Evolutionary conservation across 2,797 vertebrate species (phyloP).

Genomic region (Ceyx erithaca): DNA sequence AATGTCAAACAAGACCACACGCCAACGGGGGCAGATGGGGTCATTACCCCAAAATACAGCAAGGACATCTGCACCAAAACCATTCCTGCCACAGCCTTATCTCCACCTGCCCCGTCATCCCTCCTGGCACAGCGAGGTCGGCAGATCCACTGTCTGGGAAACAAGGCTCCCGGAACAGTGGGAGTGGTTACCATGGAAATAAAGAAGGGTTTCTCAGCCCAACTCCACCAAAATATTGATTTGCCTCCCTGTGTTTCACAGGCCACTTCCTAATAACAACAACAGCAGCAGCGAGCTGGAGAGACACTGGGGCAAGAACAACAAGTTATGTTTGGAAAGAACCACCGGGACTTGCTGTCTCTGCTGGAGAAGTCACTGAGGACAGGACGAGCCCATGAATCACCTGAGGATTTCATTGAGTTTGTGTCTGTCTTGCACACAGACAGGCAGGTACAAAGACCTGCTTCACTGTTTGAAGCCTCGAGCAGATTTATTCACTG

Average conservation of each 20-base stretch:
- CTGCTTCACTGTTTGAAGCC: neutral
- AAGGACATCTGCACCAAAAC: neutral
- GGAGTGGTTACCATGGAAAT: constrained; percentile 82
- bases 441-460: neutral
- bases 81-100: neutral
- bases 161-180: constrained; percentile 56
- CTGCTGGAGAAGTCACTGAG: neutral
- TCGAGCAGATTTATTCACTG: neutral
- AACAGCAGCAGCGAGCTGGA: neutral
- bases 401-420: neutral
- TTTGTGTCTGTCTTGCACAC: neutral
- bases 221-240: constrained; percentile 71
- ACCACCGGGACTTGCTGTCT: neutral
- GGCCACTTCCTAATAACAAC: constrained; percentile 43
- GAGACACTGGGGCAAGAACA: neutral
- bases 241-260: constrained; percentile 44
- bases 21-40: accelerated
- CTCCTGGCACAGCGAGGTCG: constrained; percentile 42
- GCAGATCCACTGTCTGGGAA: constrained; percentile 68
- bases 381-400: accelerated
- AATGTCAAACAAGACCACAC: accelerated
- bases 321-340: constrained; percentile 37
- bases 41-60: neutral
- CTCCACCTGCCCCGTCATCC: neutral
- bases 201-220: constrained; percentile 71